phyloP scores from a whole-genome alignment of 1,140 invertebrate genomes.

The Bombyx mandarina region DNA sequence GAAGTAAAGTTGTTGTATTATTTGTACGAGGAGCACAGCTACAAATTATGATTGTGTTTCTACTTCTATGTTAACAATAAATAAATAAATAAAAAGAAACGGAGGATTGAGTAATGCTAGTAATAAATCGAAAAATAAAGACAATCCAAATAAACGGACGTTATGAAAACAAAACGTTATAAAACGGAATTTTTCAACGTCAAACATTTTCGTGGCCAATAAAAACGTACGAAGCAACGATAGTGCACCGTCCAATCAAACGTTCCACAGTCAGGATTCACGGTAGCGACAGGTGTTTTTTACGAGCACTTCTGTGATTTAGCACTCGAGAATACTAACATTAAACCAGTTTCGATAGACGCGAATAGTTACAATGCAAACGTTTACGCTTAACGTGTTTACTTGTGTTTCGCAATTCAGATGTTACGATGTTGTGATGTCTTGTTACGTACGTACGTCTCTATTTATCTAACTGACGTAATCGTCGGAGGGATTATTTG shows the following conservation, averaged over 20 bases:
- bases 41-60: no score
- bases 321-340: constrained; percentile 47
- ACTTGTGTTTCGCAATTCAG: constrained; percentile 1
- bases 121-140: neutral
- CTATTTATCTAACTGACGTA: no score
- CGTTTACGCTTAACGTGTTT: constrained; percentile 26
- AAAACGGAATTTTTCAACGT: no score
- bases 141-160: neutral
- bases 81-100: no score
- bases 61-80: no score
- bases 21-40: no score
- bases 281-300: constrained; percentile 61
- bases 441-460: no score
- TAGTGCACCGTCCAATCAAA: constrained; percentile 33
- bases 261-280: constrained; percentile 37
- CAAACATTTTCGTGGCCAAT: constrained; percentile 5
- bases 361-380: constrained; percentile 54
- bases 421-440: neutral
- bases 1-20: no score
- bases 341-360: constrained; percentile 55
- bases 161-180: neutral
- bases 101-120: no score
- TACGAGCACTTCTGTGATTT: constrained; percentile 54
- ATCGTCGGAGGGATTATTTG: no score
- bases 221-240: constrained; percentile 17